Evolutionary conservation across 2,888 invertebrate genomes (phyloP), one percentile per base, ranked within the genome.

Genomic region (Autographa pulchrina): DNA sequence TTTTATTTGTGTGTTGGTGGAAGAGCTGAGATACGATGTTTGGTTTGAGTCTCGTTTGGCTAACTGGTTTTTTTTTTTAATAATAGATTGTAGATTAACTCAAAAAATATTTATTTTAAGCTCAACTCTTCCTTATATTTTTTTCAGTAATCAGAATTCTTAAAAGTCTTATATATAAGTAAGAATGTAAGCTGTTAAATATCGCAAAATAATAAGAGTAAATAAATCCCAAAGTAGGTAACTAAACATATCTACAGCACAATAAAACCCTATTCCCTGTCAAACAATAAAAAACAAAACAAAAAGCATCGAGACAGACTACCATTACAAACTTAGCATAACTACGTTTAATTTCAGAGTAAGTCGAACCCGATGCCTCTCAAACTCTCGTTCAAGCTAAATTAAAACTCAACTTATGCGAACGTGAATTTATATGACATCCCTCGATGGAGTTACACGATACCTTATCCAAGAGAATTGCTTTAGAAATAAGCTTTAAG

Each of bases 261-360:
- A 7, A 56, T 4, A 4, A 25, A 56, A 56, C 8, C 11, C 20
- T 25, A 4, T 20, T 2, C 13, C 25, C 13, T 20, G 20, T 13
- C 20, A 25, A 56, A 20, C 18, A 80, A 84, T 74, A 80, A 73
- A 80, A 81, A 77, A 74, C 64, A 70, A 48, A 80, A 74, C 62
- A 63, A 62, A 76, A 70, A 76, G 62, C 74, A 78, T 65, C 59
- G 76, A 78, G 68, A 54, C 70, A 72, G 84, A 81, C 81, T 86
- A 85, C 62, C 63, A 80, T 85, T 86, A 85, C 78, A 76, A 83
- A 87, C 85, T 81, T 82, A 79, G 74, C 80, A 76, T 74, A 73
- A 76, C 80, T 71, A 74, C 75, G 73, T 89, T 88, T 86, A 88
- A 89, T 89, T 88, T 87, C 72, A 78, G 76, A 75, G 81, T 81